These are phyloP conservation scores for Cyrtodaria siliqua DNA, from an alignment of 2,888 invertebrate species.

Conservation along the genomic window DNA sequence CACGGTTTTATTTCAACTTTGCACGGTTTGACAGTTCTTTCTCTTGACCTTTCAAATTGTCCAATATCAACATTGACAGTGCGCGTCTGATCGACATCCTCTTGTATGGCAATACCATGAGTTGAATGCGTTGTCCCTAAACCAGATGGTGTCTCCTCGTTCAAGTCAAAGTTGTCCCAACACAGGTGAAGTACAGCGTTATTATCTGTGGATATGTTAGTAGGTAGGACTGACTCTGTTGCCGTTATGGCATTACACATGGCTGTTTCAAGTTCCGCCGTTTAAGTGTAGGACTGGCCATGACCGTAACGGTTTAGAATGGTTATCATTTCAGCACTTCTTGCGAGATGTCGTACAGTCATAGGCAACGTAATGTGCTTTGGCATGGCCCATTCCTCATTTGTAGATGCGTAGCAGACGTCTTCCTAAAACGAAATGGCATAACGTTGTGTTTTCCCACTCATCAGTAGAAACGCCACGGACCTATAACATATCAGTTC, in stretches of 20 bases:
- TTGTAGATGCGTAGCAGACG: slow-evolving; percentile 37
- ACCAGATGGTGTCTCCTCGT: slow-evolving; percentile 50
- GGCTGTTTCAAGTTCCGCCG: slow-evolving; percentile 51
- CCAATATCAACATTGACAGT: background rate
- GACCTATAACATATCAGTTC: too few relatives aligned
- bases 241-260: slow-evolving; percentile 37
- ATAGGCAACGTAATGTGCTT: slow-evolving; percentile 45
- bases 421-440: slow-evolving; percentile 33
- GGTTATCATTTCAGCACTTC: slow-evolving; percentile 54
- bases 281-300: slow-evolving; percentile 32
- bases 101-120: slow-evolving; percentile 59
- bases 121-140: slow-evolving; percentile 48
- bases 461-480: too few relatives aligned
- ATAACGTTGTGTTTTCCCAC: slow-evolving; percentile 10
- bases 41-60: background rate
- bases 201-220: slow-evolving; percentile 27
- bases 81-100: background rate
- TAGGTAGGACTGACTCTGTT: slow-evolving; percentile 24
- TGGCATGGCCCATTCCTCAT: slow-evolving; percentile 47
- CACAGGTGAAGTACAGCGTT: slow-evolving; percentile 45
- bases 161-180: slow-evolving; percentile 61
- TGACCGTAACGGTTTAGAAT: slow-evolving; percentile 51
- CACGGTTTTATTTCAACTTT: slow-evolving; percentile 25
- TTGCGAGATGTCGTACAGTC: slow-evolving; percentile 52
- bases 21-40: slow-evolving; percentile 15